A percentile compares a stretch with the other conserved stretches of the same genome.
These are phyloP conservation scores for Plebejus argus DNA, from an alignment of 2,888 invertebrate species.

Conservation along the genomic window DNA sequence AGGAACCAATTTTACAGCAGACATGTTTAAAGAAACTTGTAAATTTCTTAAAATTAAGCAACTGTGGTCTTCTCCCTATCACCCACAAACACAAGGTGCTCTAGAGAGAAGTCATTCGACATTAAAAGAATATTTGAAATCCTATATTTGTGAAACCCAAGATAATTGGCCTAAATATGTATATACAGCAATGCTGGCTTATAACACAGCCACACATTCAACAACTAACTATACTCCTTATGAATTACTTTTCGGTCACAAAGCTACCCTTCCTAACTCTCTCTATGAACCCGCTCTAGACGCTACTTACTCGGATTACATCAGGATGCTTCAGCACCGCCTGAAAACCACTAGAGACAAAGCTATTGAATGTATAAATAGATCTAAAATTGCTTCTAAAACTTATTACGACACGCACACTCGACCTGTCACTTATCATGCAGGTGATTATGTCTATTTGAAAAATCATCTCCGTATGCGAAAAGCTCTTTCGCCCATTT, in stretches of 20 bases:
- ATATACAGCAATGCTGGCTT: not conserved
- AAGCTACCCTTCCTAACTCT: not conserved
- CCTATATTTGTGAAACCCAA: not conserved
- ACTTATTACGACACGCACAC: not conserved
- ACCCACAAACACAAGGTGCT: not conserved
- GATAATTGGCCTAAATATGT: not conserved
- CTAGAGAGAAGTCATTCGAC: not conserved
- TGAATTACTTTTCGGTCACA: not conserved
- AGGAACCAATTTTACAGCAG: not conserved
- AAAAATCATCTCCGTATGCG: not conserved
- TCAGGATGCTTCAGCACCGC: not conserved
- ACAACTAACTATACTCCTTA: not conserved
- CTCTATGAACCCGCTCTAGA: not conserved
- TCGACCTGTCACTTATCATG: not conserved
- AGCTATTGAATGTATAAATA: not conserved
- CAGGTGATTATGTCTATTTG: not conserved
- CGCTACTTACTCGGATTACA: not conserved
- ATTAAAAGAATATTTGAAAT: constrained; percentile 2
- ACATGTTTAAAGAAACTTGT: not conserved
- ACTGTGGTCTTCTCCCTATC: not conserved
- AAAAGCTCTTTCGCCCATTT: not conserved
- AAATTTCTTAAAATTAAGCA: constrained; percentile 10
- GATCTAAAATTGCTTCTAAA: too few species aligned
- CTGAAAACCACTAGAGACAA: not conserved
- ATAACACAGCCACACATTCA: not conserved